These are phyloP conservation scores for Drosophila kepulauana DNA, from an alignment of 1,140 invertebrate genomes.

Conservation along the genomic window DNA sequence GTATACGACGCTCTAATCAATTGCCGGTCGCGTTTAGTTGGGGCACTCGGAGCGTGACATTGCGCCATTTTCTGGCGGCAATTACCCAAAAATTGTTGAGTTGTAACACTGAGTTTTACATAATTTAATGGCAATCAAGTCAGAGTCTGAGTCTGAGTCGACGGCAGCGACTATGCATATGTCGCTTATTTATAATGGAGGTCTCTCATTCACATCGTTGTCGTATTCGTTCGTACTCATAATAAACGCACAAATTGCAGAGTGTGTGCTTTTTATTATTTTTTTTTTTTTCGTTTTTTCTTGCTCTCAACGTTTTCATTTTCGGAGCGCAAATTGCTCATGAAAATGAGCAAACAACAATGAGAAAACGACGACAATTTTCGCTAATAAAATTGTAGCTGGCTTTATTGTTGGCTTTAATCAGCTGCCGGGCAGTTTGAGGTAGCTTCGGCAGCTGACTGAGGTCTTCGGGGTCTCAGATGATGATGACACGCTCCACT, in stretches of 20 bases:
- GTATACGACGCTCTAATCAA: constrained; percentile 71
- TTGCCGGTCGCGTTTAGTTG: constrained; percentile 71
- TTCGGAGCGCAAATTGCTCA: constrained; percentile 49
- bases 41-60: constrained; percentile 74
- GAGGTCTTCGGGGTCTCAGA: constrained; percentile 7
- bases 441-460: constrained; percentile 4
- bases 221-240: constrained; percentile 1
- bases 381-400: constrained; percentile 67
- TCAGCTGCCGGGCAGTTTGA: constrained; percentile 14
- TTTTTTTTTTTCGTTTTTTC: background rate
- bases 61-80: constrained; percentile 77
- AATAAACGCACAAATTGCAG: constrained; percentile 47
- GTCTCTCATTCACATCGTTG: background rate
- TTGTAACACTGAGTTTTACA: constrained; percentile 71
- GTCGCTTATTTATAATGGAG: constrained; percentile 50
- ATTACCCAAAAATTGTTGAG: constrained; percentile 68
- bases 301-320: constrained; percentile 1
- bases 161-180: constrained; percentile 25
- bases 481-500: constrained; percentile 73
- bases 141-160: constrained; percentile 39
- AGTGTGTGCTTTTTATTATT: background rate
- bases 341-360: constrained; percentile 44
- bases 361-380: constrained; percentile 58
- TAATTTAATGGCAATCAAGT: constrained; percentile 81
- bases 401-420: constrained; percentile 35